Evolutionary conservation across 2,888 invertebrate species (phyloP).

Genomic region (Lathronympha strigana): DNA sequence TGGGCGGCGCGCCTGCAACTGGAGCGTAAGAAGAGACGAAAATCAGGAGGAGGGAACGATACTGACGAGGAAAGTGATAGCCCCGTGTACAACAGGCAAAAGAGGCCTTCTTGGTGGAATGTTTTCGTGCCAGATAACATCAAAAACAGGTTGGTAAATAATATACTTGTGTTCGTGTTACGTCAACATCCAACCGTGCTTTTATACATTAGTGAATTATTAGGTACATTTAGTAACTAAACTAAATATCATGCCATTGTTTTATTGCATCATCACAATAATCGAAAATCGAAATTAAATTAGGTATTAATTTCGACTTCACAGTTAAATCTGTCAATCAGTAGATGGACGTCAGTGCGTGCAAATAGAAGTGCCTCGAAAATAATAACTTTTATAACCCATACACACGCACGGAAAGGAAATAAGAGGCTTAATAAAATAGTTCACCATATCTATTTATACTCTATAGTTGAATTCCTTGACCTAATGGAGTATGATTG

Average conservation of each 20-base stretch:
- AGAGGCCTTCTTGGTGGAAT: constrained; percentile 95
- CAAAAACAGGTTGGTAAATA: constrained; percentile 84
- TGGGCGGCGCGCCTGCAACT: constrained; percentile 84
- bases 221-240: background rate
- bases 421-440: constrained; percentile 45
- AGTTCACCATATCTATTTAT: constrained; percentile 62
- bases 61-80: constrained; percentile 74
- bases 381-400: background rate
- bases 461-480: constrained; percentile 67
- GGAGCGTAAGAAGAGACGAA: constrained; percentile 82
- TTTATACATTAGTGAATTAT: background rate
- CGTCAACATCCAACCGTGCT: background rate
- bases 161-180: background rate
- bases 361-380: background rate
- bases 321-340: background rate
- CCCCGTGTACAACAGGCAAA: constrained; percentile 85
- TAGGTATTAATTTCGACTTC: background rate
- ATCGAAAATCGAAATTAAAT: background rate
- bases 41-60: constrained; percentile 76
- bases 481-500: constrained; percentile 69
- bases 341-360: background rate
- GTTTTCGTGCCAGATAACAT: constrained; percentile 92
- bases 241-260: background rate
- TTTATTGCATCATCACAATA: background rate
- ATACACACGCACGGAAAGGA: constrained; percentile 58